Conservation (phyloP, 2,113 vertebrate species). For the Acrocephalus arundinaceus region DNA sequence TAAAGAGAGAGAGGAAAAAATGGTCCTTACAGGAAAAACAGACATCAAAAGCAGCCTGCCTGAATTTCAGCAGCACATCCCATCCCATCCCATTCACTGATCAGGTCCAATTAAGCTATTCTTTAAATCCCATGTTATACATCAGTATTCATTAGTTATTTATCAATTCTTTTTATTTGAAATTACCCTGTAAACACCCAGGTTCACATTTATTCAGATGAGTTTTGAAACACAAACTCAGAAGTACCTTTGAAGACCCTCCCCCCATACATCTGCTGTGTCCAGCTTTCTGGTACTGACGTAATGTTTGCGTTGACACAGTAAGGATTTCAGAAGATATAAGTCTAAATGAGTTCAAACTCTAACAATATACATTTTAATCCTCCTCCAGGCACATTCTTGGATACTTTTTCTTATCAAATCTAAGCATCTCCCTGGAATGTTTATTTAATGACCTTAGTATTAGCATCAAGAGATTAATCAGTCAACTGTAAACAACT, state of each 20-base stretch:
- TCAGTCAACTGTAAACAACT: constrained; percentile 13
- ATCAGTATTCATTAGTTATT: background rate
- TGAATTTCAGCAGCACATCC: background rate
- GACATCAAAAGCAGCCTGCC: background rate
- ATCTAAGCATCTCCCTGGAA: background rate
- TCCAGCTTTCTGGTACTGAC: background rate
- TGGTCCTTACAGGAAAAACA: background rate
- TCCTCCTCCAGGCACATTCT: background rate
- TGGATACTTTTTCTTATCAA: background rate
- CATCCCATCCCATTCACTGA: background rate
- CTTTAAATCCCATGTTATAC: background rate
- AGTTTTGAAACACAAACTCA: background rate
- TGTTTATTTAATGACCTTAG: constrained; percentile 23
- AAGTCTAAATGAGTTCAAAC: background rate
- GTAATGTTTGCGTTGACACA: background rate
- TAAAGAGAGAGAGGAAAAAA: background rate
- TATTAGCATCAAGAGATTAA: background rate
- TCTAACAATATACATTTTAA: background rate
- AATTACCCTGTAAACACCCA: background rate
- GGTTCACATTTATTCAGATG: background rate
- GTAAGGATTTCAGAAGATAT: background rate
- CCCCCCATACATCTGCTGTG: background rate
- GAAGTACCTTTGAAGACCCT: background rate
- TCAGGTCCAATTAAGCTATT: background rate
- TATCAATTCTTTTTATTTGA: background rate